Evolutionary conservation across 2,888 invertebrate genomes (phyloP), one percentile per base, ranked within the genome.

Genomic region (Bimastos eiseni): DNA sequence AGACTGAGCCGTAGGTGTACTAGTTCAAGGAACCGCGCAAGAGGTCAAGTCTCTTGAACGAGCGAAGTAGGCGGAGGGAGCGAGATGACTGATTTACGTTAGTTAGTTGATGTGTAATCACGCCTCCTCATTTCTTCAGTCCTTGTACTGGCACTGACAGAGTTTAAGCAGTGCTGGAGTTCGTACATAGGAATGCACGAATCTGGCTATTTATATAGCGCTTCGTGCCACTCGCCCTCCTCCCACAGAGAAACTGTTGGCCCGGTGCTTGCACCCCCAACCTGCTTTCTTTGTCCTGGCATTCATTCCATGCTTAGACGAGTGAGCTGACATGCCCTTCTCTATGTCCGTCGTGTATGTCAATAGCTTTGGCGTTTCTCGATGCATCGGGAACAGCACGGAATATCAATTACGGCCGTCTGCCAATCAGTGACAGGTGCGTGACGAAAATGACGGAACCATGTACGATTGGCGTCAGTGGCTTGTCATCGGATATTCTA

Each of bases 341-440:
- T 70, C 30, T 70, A 70, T 70, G 70, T 30, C 70, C n/a, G 70
- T 11, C 70, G n/a, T n/a, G n/a, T 70, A 70, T 70, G 70, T 70
- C 70, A 70, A 70, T 70, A n/a, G 70, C 70, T 70, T 70, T 70
- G 70, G n/a, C 70, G 70, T 8, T 30, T 70, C 8, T 70, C 30
- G n/a, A 70, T 8, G 70, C 70, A 70, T 70, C 70, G 70, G 34
- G 86, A 24, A 36, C 36, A 36, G 86, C 86, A 37, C 34, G 36
- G 86, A 86, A 13, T 86, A 86, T 86, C 86, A 86, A 86, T 86
- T 86, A 86, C 86, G 37, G 15, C 37, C 24, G 24, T 5, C 19
- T 86, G 86, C n/a, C 86, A 86, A 86, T 37, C 86, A 36, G 36
- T 36, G 86, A 86, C 86, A 86, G 86, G 86, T 86, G 37, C 36